Percentiles rank a stretch among this genome's conserved stretches.
Evolutionary conservation across 1,140 invertebrate species (phyloP).

Genomic region (Ectropis grisescens): DNA sequence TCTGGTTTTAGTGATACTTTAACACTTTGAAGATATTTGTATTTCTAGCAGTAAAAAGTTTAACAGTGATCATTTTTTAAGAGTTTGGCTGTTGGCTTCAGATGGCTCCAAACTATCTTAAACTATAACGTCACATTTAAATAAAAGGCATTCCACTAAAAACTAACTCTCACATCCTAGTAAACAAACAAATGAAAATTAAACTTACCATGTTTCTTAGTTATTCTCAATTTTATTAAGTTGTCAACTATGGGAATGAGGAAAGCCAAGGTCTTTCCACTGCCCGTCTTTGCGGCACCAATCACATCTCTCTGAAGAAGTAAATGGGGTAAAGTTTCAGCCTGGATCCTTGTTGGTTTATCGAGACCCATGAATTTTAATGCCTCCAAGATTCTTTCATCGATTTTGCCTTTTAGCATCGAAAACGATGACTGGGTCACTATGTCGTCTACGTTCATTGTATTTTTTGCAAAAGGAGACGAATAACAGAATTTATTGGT

Average conservation of each 20-base stretch:
- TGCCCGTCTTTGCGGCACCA: constrained; percentile 94
- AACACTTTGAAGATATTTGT: too few species aligned
- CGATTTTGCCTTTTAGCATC: constrained; percentile 53
- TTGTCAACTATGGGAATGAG: constrained; percentile 87
- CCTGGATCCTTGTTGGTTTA: constrained; percentile 90
- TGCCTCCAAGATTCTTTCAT: constrained; percentile 27
- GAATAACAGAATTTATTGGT: too few species aligned
- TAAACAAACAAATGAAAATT: too few species aligned
- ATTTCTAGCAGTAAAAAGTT: too few species aligned
- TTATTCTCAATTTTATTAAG: constrained; percentile 83
- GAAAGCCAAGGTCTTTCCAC: constrained; percentile 95
- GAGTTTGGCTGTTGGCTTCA: too few species aligned
- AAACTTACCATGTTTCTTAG: constrained; percentile 80
- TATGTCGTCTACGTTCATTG: constrained; percentile 30
- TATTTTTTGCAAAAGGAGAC: constrained; percentile 4
- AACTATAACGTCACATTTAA: too few species aligned
- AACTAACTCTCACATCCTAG: too few species aligned
- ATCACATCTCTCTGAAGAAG: constrained; percentile 87
- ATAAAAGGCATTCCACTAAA: too few species aligned
- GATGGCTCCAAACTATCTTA: too few species aligned
- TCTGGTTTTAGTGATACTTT: too few species aligned
- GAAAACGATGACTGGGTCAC: constrained; percentile 32
- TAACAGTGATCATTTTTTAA: too few species aligned
- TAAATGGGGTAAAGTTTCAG: constrained; percentile 81
- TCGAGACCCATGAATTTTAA: constrained; percentile 63